Conservation (phyloP, 1,140 invertebrate species). For the Dendroctonus valens region DNA sequence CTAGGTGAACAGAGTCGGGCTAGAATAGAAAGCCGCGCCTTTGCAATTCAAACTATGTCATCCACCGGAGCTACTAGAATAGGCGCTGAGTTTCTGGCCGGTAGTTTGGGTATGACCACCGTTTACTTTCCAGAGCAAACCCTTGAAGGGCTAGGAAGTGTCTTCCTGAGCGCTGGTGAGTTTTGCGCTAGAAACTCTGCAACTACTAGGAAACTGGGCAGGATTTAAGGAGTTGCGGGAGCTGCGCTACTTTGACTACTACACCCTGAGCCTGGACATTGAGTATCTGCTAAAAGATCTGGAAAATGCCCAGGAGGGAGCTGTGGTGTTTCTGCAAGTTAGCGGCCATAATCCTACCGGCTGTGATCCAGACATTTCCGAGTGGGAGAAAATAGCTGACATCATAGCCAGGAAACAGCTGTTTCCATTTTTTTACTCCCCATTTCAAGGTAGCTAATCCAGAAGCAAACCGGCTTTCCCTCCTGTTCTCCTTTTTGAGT, state of each 20-base stretch:
- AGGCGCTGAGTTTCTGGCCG: conserved; percentile 84
- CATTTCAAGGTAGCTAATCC: conserved; percentile 82
- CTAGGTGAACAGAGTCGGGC: conserved; percentile 14
- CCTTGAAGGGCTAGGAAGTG: background rate
- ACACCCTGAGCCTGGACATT: conserved; percentile 75
- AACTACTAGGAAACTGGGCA: conserved; percentile 53
- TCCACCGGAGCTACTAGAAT: conserved; percentile 91
- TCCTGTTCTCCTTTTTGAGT: background rate
- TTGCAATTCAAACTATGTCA: conserved; percentile 90
- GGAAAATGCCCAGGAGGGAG: conserved; percentile 68
- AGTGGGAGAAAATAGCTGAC: conserved; percentile 84
- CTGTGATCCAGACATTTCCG: conserved; percentile 86
- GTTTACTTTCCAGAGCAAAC: conserved; percentile 12
- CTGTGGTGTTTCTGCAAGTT: conserved; percentile 92
- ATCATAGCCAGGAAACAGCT: conserved; percentile 77
- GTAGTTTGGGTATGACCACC: conserved; percentile 34
- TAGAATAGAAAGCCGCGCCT: conserved; percentile 52
- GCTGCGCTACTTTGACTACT: conserved; percentile 92
- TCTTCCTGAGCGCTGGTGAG: conserved; percentile 14
- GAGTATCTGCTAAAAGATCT: conserved; percentile 78
- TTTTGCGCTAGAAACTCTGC: background rate
- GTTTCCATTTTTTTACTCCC: conserved; percentile 98
- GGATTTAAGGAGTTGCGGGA: conserved; percentile 79
- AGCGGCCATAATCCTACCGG: conserved; percentile 99
- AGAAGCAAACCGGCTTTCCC: background rate